Percentiles rank a stretch among this genome's conserved stretches.
These are phyloP conservation scores for Passer montanus DNA, from an alignment of 2,113 vertebrate genomes.

Conservation along the genomic window DNA sequence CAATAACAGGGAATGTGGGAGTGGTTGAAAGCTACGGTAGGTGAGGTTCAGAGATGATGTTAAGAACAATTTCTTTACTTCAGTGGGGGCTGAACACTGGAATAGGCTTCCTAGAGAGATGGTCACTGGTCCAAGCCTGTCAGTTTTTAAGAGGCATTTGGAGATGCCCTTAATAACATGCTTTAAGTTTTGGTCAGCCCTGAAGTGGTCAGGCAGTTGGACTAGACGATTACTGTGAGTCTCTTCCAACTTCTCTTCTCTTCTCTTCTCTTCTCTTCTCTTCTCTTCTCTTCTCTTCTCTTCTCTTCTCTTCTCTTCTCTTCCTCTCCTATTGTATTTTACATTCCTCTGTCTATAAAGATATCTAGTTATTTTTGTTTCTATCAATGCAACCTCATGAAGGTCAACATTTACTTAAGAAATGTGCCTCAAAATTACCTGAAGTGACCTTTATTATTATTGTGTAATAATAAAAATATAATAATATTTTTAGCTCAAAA, in stretches of 20 bases:
- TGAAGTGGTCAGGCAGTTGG: neutral
- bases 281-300: too few relatives aligned
- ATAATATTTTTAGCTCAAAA: neutral
- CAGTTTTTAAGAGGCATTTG: neutral
- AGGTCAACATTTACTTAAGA: neutral
- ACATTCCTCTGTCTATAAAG: neutral
- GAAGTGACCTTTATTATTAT: neutral
- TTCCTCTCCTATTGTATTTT: neutral
- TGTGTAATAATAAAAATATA: neutral
- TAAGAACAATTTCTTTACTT: neutral
- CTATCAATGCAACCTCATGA: neutral
- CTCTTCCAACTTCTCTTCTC: neutral
- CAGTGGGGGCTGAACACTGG: neutral
- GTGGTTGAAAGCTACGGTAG: neutral
- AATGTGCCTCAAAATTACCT: neutral
- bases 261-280: neutral
- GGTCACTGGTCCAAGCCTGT: neutral
- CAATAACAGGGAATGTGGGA: fast-evolving
- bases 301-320: too few relatives aligned
- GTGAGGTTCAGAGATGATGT: neutral
- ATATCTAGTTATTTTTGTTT: neutral
- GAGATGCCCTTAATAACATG: neutral
- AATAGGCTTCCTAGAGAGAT: neutral
- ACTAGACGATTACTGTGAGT: neutral
- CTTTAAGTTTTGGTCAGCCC: neutral